A percentile compares a stretch with the other conserved stretches of the same genome.
These are phyloP conservation scores for Dendrocopos noguchii DNA, from an alignment of 2,113 vertebrate species.

Conservation along the genomic window DNA sequence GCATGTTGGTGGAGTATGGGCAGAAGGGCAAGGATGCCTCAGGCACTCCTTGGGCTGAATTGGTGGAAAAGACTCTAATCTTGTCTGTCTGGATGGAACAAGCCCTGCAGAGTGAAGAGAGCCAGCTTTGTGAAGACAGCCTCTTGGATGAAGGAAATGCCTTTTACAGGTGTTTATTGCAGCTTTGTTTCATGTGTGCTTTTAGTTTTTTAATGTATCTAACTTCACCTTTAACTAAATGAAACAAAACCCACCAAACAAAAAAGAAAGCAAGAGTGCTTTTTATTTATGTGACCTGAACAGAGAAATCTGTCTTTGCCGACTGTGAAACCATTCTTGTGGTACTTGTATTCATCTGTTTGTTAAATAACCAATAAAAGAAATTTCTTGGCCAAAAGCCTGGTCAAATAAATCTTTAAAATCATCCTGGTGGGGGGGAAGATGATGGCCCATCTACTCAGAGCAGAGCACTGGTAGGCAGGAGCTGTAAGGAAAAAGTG, in stretches of 20 bases:
- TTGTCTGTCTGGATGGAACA: neutral
- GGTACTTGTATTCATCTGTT: neutral
- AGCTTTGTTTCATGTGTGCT: neutral
- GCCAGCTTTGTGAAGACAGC: neutral
- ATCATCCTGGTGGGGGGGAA: neutral
- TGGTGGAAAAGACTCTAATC: neutral
- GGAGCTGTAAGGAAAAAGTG: neutral
- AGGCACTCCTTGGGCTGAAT: neutral
- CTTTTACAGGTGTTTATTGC: neutral
- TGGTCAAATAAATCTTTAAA: neutral
- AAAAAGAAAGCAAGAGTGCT: too few relatives aligned
- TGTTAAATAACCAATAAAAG: neutral
- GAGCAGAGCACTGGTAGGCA: neutral
- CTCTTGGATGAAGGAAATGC: fast-evolving
- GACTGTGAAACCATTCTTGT: neutral
- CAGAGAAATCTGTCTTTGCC: neutral
- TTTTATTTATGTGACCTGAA: too few relatives aligned
- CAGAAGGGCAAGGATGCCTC: neutral
- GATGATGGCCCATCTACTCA: neutral
- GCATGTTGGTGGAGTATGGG: neutral
- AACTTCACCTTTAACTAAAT: neutral
- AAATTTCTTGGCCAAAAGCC: neutral
- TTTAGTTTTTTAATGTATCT: neutral
- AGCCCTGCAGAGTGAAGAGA: neutral
- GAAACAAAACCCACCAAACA: too few relatives aligned